These are phyloP conservation scores for Maconellicoccus hirsutus DNA, from an alignment of 1,140 invertebrate genomes.

Conservation along the genomic window DNA sequence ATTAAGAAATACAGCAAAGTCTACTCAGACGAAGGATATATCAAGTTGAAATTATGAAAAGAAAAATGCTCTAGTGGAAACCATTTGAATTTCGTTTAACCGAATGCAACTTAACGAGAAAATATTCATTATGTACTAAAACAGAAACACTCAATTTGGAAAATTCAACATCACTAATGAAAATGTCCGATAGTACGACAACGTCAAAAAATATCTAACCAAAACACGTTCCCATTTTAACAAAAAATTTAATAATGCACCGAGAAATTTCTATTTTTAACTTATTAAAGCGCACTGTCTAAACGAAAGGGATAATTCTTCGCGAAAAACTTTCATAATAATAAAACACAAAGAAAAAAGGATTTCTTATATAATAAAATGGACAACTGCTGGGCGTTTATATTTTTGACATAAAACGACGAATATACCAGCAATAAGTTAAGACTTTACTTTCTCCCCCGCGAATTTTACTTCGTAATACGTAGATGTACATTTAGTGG, in stretches of 20 bases:
- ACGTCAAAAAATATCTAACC: background rate
- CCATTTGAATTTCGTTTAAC: too few relatives aligned
- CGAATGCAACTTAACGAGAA: too few relatives aligned
- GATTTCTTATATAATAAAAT: background rate
- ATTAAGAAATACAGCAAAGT: too few relatives aligned
- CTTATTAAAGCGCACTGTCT: background rate
- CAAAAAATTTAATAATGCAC: constrained; percentile 1
- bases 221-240: background rate
- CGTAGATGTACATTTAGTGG: background rate
- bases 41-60: too few relatives aligned
- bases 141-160: too few relatives aligned
- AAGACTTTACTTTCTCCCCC: background rate
- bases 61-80: too few relatives aligned
- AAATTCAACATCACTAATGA: background rate
- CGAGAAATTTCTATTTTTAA: background rate
- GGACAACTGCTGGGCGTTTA: background rate
- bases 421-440: background rate
- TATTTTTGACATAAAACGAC: background rate
- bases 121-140: too few relatives aligned
- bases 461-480: background rate
- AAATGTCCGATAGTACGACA: background rate
- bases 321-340: background rate
- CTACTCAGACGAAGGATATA: too few relatives aligned
- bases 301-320: background rate
- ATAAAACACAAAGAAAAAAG: background rate